Percentiles rank a stretch among this genome's conserved stretches.
Conservation (phyloP, 1,140 invertebrate genomes). For the Sycobia sp. region DNA sequence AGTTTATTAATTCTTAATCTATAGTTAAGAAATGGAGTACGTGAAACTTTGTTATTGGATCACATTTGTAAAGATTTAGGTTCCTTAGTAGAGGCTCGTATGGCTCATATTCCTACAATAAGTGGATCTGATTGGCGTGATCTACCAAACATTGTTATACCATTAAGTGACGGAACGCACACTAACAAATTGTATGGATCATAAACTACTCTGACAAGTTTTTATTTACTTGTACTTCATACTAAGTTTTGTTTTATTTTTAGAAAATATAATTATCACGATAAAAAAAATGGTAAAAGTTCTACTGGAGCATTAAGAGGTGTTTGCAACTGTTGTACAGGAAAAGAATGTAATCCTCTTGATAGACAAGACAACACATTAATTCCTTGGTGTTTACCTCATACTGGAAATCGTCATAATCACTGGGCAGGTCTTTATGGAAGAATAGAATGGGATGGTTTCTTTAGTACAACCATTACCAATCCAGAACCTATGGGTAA, state of each 20-base stretch:
- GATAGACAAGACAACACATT: conserved; percentile 85
- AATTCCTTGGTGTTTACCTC: conserved; percentile 89
- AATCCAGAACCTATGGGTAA: conserved; percentile 92
- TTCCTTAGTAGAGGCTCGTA: conserved; percentile 77
- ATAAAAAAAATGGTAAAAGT: conserved; percentile 71
- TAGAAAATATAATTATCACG: conserved; percentile 73
- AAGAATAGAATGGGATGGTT: conserved; percentile 82
- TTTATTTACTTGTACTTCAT: not conserved
- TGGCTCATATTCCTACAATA: conserved; percentile 75
- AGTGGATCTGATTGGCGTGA: conserved; percentile 87
- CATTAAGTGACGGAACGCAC: conserved; percentile 73
- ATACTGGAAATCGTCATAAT: conserved; percentile 85
- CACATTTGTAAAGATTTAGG: conserved; percentile 89
- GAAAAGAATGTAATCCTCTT: conserved; percentile 70
- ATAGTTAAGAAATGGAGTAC: conserved; percentile 69
- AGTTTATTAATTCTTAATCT: conserved; percentile 9
- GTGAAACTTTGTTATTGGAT: conserved; percentile 68
- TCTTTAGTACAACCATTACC: conserved; percentile 85
- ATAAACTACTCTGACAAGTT: not conserved
- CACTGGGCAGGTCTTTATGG: conserved; percentile 80
- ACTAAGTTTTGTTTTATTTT: conserved; percentile 16
- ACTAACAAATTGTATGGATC: conserved; percentile 67
- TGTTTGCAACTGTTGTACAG: conserved; percentile 78
- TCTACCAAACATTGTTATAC: conserved; percentile 78
- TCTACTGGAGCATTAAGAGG: conserved; percentile 69